Evolutionary conservation across 2,797 vertebrate species (phyloP).

Genomic region (Cossypha niveicapilla): DNA sequence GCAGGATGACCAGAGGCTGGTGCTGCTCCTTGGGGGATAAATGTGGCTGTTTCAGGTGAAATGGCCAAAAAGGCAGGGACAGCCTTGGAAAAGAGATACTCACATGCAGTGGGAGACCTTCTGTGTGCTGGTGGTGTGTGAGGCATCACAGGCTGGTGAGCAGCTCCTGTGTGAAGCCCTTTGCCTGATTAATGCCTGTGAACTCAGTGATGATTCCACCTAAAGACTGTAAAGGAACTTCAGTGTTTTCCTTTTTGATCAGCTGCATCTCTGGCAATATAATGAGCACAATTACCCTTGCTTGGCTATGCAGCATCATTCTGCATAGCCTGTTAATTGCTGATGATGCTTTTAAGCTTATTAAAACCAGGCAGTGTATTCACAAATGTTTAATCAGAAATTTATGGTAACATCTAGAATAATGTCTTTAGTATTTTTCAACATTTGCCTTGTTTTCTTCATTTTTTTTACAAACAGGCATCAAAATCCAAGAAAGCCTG

Average conservation of each 20-base stretch:
- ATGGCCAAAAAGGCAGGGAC: neutral
- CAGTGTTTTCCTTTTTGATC: conserved; percentile 51
- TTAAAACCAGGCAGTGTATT: conserved; percentile 29
- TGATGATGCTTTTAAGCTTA: conserved; percentile 41
- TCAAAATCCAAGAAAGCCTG: neutral
- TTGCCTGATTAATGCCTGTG: neutral
- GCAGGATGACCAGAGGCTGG: neutral
- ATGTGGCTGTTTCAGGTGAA: neutral
- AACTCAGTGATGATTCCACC: neutral
- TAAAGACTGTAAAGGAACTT: conserved; percentile 33
- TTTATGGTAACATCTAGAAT: neutral
- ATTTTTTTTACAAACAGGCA: neutral
- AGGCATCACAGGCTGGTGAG: neutral
- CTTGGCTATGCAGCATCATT: neutral
- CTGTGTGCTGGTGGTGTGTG: neutral
- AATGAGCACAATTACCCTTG: conserved; percentile 51
- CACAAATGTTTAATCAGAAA: conserved; percentile 26
- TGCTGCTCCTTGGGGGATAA: neutral
- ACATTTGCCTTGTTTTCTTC: neutral
- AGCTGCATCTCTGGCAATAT: conserved; percentile 2
- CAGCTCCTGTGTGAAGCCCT: neutral
- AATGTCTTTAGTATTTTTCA: neutral
- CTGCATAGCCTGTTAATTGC: conserved; percentile 34
- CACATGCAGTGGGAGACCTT: neutral
- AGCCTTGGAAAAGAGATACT: neutral